A percentile compares a stretch with the other conserved stretches of the same genome.
Conservation (phyloP, 2,113 vertebrate species). For the Antidorcas marsupialis region DNA sequence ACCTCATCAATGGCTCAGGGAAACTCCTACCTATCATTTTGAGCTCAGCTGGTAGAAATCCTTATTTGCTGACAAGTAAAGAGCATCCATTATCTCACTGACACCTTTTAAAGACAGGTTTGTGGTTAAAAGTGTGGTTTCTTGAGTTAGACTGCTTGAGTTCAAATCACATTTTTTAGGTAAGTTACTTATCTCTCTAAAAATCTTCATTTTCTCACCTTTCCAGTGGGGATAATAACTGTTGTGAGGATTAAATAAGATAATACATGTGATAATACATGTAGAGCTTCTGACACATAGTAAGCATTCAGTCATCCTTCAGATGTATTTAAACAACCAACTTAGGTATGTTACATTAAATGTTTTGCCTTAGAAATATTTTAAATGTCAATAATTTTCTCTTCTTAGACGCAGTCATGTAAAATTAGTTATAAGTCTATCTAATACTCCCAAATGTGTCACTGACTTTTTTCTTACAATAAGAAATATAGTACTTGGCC, state of each 20-base stretch:
- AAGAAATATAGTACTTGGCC: neutral
- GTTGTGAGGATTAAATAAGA: neutral
- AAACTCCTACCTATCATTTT: neutral
- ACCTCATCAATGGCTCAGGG: neutral
- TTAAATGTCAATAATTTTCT: neutral
- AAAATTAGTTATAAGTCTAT: neutral
- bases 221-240: neutral
- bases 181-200: conserved; percentile 3
- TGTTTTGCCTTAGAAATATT: neutral
- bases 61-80: neutral
- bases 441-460: neutral
- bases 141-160: neutral
- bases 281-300: neutral
- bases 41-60: neutral
- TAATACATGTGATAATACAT: neutral
- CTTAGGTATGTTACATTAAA: neutral
- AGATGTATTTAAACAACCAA: neutral
- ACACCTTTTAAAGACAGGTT: neutral
- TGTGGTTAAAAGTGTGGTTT: neutral
- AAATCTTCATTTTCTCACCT: neutral
- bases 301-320: neutral
- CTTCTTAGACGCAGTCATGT: neutral
- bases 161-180: neutral
- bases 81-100: neutral
- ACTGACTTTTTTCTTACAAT: neutral